Evolutionary conservation across 2,797 vertebrate genomes (phyloP).

Genomic region (Syngnathus rostellatus): DNA sequence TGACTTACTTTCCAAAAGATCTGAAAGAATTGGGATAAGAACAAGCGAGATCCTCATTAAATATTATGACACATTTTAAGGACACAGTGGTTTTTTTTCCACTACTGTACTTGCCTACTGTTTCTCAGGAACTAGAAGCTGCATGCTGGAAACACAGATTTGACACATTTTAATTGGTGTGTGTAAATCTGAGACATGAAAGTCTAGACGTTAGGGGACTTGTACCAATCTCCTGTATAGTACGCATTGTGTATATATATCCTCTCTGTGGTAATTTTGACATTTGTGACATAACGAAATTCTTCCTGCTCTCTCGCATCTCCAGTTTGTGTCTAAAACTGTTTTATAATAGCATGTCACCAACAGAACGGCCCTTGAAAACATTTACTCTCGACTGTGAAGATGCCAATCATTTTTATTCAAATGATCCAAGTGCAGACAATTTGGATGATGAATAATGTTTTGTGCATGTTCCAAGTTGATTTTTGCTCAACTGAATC

Average conservation of each 20-base stretch:
- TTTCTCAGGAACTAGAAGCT: slow-evolving; percentile 14
- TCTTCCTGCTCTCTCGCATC: background rate
- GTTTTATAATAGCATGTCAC: background rate
- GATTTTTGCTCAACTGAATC: background rate
- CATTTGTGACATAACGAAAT: background rate
- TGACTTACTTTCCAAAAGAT: background rate
- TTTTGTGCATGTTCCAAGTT: background rate
- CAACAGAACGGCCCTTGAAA: background rate
- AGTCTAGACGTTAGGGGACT: background rate
- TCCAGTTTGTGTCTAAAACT: background rate
- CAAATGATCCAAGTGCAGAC: background rate
- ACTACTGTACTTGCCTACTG: slow-evolving; percentile 14
- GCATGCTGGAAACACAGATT: slow-evolving; percentile 26
- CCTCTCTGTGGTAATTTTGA: background rate
- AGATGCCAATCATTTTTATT: background rate
- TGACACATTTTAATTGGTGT: slow-evolving; percentile 61
- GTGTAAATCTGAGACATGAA: slow-evolving; percentile 43
- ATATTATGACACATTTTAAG: slow-evolving; percentile 32
- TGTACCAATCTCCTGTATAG: slow-evolving; percentile 8
- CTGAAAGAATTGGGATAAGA: slow-evolving; percentile 26
- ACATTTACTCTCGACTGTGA: background rate
- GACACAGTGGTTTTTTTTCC: slow-evolving; percentile 18
- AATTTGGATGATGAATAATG: background rate
- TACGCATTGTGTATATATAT: background rate
- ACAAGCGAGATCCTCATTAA: slow-evolving; percentile 28